A percentile compares a stretch with the other conserved stretches of the same genome.
Evolutionary conservation across 2,888 invertebrate genomes (phyloP).

Genomic region (Torymus texanus): DNA sequence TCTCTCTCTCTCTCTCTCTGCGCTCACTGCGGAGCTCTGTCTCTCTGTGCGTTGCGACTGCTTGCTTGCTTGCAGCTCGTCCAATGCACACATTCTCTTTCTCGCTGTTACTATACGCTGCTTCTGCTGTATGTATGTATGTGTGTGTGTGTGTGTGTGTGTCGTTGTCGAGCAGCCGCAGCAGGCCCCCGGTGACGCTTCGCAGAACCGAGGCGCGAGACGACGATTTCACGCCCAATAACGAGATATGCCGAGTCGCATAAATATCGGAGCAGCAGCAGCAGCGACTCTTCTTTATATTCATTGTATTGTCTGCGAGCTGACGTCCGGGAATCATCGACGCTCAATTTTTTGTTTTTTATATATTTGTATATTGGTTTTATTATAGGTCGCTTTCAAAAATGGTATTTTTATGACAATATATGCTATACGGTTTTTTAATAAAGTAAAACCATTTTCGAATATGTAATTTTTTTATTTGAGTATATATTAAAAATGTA

Average conservation of each 20-base stretch:
- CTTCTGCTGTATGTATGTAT: background rate
- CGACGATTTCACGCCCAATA: constrained; percentile 53
- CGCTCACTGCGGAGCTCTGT: too few species aligned
- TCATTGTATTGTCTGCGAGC: too few species aligned
- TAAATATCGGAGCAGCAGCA: constrained; percentile 9
- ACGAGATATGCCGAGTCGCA: constrained; percentile 33
- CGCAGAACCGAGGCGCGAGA: constrained; percentile 46
- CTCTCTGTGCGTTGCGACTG: constrained; percentile 15
- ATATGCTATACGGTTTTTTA: too few species aligned
- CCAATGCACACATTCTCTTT: background rate
- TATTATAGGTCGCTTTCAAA: too few species aligned
- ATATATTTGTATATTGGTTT: too few species aligned
- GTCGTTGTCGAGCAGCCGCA: background rate
- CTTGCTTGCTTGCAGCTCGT: background rate
- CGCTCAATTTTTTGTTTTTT: too few species aligned
- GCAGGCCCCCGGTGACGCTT: constrained; percentile 25
- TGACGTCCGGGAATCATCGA: too few species aligned
- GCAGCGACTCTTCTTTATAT: too few species aligned
- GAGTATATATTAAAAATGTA: too few species aligned
- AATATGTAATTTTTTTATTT: too few species aligned
- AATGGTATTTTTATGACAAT: too few species aligned
- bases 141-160: background rate
- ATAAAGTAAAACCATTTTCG: too few species aligned
- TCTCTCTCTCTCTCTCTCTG: background rate
- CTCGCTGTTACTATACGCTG: background rate